Conservation (phyloP, 37 sponge, comb jelly and placozoan species). For the Petrosia ficiformis region DNA sequence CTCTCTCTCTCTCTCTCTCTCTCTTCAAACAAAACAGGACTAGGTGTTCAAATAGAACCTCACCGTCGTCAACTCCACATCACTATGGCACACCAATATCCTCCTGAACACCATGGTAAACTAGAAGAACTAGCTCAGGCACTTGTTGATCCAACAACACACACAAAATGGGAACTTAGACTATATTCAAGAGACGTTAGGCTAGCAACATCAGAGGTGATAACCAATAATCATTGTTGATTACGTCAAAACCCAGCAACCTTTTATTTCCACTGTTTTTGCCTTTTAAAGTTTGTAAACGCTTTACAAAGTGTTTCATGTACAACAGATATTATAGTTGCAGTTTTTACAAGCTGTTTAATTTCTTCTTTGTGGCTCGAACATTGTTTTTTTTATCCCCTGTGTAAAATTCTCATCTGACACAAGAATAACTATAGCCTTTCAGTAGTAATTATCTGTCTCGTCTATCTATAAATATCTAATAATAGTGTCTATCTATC, state of each 20-base stretch:
- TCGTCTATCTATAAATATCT: background rate
- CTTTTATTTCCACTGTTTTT: too few relatives aligned
- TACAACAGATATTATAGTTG: too few relatives aligned
- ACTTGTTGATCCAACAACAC: slow-evolving; percentile 70
- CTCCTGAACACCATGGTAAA: slow-evolving; percentile 52
- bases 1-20: background rate
- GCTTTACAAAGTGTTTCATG: too few relatives aligned
- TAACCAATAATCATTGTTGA: too few relatives aligned
- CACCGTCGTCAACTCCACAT: slow-evolving; percentile 82
- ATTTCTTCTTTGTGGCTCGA: too few relatives aligned
- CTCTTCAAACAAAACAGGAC: background rate
- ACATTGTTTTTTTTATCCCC: too few relatives aligned
- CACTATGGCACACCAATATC: slow-evolving; percentile 86
- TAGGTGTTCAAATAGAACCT: slow-evolving; percentile 61
- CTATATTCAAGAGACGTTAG: slow-evolving; percentile 80
- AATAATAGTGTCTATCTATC: too few relatives aligned
- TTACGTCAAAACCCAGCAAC: too few relatives aligned
- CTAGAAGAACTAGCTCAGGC: slow-evolving; percentile 66
- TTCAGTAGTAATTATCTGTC: background rate
- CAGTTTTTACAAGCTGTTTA: too few relatives aligned
- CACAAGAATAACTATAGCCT: too few relatives aligned
- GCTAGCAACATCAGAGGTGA: slow-evolving; percentile 70
- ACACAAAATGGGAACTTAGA: slow-evolving; percentile 80
- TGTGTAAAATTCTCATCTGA: too few relatives aligned
- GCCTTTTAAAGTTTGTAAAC: too few relatives aligned